phyloP scores from a whole-genome alignment of 2,888 invertebrate species.

The Protophormia terraenovae region DNA sequence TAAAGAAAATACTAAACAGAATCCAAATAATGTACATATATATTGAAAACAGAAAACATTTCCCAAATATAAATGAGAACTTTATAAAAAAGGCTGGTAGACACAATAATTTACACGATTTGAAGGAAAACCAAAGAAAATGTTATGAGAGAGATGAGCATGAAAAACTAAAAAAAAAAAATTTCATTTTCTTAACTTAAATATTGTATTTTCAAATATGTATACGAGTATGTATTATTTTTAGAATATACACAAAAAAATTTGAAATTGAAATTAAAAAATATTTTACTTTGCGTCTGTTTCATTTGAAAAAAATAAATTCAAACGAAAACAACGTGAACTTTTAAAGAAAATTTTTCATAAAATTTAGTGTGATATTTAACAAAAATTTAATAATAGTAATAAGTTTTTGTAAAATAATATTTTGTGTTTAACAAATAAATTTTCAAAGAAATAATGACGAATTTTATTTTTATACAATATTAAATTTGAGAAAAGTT shows the following conservation, averaged over 20 bases:
- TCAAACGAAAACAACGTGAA: conserved; percentile 51
- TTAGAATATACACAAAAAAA: conserved; percentile 68
- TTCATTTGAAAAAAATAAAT: conserved; percentile 60
- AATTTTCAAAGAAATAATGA: background rate
- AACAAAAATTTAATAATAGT: background rate
- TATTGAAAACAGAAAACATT: background rate
- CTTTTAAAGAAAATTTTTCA: conserved; percentile 6
- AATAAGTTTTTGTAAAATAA: background rate
- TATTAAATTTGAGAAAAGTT: background rate
- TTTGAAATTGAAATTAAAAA: conserved; percentile 36
- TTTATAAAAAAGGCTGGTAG: background rate
- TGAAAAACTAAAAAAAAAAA: too few relatives aligned
- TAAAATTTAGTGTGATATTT: background rate
- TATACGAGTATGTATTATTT: conserved; percentile 67
- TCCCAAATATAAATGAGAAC: background rate
- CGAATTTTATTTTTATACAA: background rate
- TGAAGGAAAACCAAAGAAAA: background rate
- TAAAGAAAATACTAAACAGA: background rate
- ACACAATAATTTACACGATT: background rate
- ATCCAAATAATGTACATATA: background rate
- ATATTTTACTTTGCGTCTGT: conserved; percentile 42
- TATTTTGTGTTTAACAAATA: background rate
- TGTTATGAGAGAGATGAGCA: conserved; percentile 8
- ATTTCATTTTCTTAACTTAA: conserved; percentile 28
- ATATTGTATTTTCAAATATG: conserved; percentile 57